phyloP scores from a whole-genome alignment of 2,113 vertebrate species.

The Synchiropus splendidus region DNA sequence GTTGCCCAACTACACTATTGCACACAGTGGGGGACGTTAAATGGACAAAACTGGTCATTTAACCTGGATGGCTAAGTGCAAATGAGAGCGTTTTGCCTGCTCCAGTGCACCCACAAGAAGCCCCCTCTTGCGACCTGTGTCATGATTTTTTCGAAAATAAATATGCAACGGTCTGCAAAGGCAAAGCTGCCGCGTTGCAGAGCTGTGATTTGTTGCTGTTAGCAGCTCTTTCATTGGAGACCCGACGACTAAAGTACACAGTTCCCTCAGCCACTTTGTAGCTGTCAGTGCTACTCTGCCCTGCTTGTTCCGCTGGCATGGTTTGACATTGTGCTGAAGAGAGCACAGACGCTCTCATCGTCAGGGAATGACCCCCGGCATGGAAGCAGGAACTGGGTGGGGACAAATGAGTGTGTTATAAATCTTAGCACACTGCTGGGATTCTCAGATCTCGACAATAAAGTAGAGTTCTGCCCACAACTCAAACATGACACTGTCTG shows the following conservation, averaged over 20 bases:
- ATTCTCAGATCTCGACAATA: conserved; percentile 31
- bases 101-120: too few species aligned
- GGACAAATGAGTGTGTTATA: conserved; percentile 42
- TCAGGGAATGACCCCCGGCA: conserved; percentile 39
- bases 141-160: too few species aligned
- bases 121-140: too few species aligned
- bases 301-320: conserved; percentile 20
- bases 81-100: too few species aligned
- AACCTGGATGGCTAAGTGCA: too few species aligned
- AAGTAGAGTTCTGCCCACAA: conserved; percentile 24
- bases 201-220: conserved; percentile 52
- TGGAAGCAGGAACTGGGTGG: conserved; percentile 21
- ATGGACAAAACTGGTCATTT: too few species aligned
- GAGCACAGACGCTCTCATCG: conserved; percentile 29
- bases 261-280: conserved; percentile 56
- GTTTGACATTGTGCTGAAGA: conserved; percentile 52
- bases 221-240: conserved; percentile 46
- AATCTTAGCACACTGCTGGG: conserved; percentile 25
- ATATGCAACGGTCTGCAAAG: conserved; percentile 6
- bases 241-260: conserved; percentile 48
- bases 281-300: conserved; percentile 49
- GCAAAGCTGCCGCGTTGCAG: conserved; percentile 41
- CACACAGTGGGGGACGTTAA: too few species aligned
- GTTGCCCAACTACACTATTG: too few species aligned
- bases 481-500: conserved; percentile 20